phyloP scores from a whole-genome alignment of 2,113 vertebrate species.

The Andinoacara biseriatus region DNA sequence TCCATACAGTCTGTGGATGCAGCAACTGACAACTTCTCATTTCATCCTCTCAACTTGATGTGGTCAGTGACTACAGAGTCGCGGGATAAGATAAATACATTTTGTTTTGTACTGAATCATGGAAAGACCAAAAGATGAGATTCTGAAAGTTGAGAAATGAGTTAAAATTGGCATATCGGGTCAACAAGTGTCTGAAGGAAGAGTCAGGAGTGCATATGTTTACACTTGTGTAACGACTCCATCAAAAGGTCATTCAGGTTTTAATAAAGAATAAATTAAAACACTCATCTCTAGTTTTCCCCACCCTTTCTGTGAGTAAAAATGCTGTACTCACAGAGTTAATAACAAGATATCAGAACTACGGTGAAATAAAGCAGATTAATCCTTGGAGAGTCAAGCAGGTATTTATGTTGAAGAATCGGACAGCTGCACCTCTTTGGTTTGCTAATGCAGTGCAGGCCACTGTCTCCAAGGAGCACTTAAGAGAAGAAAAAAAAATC shows the following conservation, averaged over 20 bases:
- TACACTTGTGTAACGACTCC: neutral
- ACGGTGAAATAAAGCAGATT: neutral
- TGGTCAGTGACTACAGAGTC: neutral
- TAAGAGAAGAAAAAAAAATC: neutral
- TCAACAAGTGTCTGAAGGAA: neutral
- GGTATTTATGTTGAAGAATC: neutral
- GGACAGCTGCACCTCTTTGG: neutral
- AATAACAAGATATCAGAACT: neutral
- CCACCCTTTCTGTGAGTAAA: neutral
- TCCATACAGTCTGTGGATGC: too few relatives aligned
- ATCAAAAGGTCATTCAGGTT: neutral
- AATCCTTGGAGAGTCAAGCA: neutral
- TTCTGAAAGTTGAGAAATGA: neutral
- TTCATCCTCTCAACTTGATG: too few relatives aligned
- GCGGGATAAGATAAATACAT: neutral
- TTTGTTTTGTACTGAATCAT: neutral
- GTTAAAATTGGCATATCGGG: too few relatives aligned
- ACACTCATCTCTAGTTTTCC: neutral
- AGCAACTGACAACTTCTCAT: too few relatives aligned
- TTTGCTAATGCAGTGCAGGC: neutral
- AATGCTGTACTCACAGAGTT: neutral
- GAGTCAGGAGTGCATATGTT: neutral
- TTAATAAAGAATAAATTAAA: neutral
- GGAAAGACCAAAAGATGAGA: neutral
- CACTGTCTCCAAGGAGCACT: slow-evolving; percentile 17